Conservation (phyloP, 2,797 vertebrate species). For the Gobionotothen gibberifrons region DNA sequence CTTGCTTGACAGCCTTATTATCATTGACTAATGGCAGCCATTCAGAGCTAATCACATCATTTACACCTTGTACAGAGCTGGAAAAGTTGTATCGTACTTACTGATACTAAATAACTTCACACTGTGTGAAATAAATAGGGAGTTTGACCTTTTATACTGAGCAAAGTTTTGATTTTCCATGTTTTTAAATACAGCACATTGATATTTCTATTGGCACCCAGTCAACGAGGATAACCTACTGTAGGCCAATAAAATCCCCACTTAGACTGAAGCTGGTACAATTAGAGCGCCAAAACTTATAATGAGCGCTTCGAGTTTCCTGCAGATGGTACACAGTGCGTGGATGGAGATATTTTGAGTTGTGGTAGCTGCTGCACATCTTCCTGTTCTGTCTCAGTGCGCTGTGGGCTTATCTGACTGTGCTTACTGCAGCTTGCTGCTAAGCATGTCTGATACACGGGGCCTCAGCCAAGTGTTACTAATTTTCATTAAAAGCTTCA, state of each 20-base stretch:
- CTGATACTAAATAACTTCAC: conserved; percentile 34
- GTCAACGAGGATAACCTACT: conserved; percentile 44
- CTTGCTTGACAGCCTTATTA: conserved; percentile 44
- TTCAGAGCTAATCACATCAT: conserved; percentile 33
- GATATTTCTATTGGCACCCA: conserved; percentile 44
- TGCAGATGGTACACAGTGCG: conserved; percentile 36
- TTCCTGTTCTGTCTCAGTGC: conserved; percentile 46
- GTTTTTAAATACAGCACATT: conserved; percentile 26
- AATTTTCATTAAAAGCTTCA: conserved; percentile 86
- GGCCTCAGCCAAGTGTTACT: conserved; percentile 76
- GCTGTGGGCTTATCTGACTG: conserved; percentile 66
- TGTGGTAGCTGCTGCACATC: conserved; percentile 15
- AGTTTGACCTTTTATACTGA: conserved; percentile 43
- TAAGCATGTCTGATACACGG: conserved; percentile 65
- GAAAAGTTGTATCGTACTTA: conserved; percentile 25
- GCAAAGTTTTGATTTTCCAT: conserved; percentile 28
- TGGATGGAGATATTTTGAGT: conserved; percentile 45
- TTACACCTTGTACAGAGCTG: conserved; percentile 1
- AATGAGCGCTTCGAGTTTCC: conserved; percentile 48
- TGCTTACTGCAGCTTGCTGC: conserved; percentile 60
- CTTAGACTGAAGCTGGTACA: conserved; percentile 54
- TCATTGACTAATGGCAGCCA: conserved; percentile 47
- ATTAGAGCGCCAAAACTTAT: conserved; percentile 60
- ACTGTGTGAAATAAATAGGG: conserved; percentile 34
- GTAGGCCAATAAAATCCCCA: conserved; percentile 26